These are phyloP conservation scores for Branchinecta lynchi DNA, from an alignment of 1,140 invertebrate genomes.

Conservation along the genomic window DNA sequence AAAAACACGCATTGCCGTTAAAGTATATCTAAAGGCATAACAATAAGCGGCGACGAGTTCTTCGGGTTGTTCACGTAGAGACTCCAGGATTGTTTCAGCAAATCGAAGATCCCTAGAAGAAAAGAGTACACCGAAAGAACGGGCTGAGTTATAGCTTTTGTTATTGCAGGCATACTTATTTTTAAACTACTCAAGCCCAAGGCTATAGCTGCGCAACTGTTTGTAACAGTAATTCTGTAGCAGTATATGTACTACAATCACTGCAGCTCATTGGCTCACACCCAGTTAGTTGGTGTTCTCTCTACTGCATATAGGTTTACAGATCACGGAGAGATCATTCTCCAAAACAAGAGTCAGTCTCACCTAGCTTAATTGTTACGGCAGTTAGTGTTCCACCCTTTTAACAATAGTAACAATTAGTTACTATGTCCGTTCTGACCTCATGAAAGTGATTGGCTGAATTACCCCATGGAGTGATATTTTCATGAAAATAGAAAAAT, in stretches of 20 bases:
- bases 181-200: neutral
- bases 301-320: too few relatives aligned
- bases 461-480: neutral
- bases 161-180: too few relatives aligned
- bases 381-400: neutral
- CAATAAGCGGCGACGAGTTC: constrained; percentile 42
- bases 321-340: neutral
- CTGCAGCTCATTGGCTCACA: neutral
- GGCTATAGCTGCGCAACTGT: neutral
- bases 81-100: constrained; percentile 46
- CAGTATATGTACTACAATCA: neutral
- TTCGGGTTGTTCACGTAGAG: constrained; percentile 52
- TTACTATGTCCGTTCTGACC: neutral
- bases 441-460: neutral
- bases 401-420: neutral
- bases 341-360: neutral
- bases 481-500: too few relatives aligned
- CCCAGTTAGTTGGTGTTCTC: neutral
- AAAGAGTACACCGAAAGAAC: constrained; percentile 16
- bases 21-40: constrained; percentile 38
- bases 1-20: neutral
- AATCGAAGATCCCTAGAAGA: constrained; percentile 50
- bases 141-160: neutral
- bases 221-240: neutral
- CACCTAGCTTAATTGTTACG: neutral